A percentile compares a stretch with the other conserved stretches of the same genome.
These are phyloP conservation scores for Nemoura dubitans DNA, from an alignment of 2,888 invertebrate species.

Conservation along the genomic window DNA sequence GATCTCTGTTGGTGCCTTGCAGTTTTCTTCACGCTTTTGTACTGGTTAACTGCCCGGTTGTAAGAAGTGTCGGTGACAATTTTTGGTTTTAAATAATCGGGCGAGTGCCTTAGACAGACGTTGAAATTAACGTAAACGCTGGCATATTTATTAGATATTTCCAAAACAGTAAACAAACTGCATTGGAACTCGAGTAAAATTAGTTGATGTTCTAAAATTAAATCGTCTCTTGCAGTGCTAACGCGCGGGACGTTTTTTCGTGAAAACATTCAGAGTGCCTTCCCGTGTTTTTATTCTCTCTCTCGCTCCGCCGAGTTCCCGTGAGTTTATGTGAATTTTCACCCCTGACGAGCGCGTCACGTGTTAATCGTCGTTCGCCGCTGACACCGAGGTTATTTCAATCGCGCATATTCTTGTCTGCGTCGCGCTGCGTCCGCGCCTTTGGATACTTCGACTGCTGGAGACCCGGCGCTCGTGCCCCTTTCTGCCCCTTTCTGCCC, in stretches of 20 bases:
- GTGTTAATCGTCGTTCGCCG: not conserved
- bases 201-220: not conserved
- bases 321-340: not conserved
- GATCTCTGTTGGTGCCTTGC: not conserved
- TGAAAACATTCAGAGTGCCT: not conserved
- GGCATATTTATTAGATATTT: not conserved
- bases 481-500: not conserved
- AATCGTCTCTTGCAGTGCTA: not conserved
- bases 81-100: not conserved
- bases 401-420: not conserved
- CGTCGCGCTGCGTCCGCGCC: not conserved
- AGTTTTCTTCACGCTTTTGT: not conserved
- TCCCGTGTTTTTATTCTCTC: not conserved
- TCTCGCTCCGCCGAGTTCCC: not conserved
- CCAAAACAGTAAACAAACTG: not conserved
- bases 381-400: not conserved
- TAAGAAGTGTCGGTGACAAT: not conserved
- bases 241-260: not conserved
- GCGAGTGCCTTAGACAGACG: not conserved
- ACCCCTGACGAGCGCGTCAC: not conserved
- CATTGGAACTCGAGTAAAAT: not conserved
- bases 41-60: not conserved
- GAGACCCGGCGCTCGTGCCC: not conserved
- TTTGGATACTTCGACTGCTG: not conserved
- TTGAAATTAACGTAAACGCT: not conserved